Evolutionary conservation across 2,113 vertebrate genomes (phyloP).

Genomic region (Macaca nemestrina): DNA sequence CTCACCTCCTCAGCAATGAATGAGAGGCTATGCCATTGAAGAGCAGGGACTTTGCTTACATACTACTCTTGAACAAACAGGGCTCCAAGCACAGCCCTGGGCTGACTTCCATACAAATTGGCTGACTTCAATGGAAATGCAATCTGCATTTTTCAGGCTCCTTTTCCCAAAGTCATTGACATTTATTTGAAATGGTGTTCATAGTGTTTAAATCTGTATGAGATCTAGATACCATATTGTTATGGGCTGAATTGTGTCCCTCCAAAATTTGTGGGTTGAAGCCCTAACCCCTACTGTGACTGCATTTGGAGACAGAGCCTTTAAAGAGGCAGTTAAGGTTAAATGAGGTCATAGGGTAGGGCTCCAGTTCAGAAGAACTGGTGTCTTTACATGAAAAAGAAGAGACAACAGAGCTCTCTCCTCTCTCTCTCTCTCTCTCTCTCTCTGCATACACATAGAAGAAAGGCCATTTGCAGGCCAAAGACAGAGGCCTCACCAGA

Average conservation of each 20-base stretch:
- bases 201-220: not conserved
- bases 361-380: not conserved
- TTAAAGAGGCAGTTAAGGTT: not conserved
- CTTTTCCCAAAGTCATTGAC: not conserved
- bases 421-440: too few species aligned
- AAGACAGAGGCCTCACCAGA: not conserved
- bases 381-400: not conserved
- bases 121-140: not conserved
- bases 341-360: not conserved
- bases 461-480: not conserved
- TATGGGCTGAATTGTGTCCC: not conserved
- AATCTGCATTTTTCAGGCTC: not conserved
- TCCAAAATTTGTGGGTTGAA: not conserved
- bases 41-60: too few species aligned
- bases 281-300: not conserved
- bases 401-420: too few species aligned
- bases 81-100: not conserved
- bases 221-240: not conserved
- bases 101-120: not conserved
- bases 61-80: not conserved
- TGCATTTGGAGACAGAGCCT: not conserved
- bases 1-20: not conserved
- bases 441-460: not conserved
- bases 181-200: not conserved
- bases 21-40: not conserved